A percentile compares a stretch with the other conserved stretches of the same genome.
phyloP scores from a whole-genome alignment of 1,140 invertebrate genomes.

The Solenopsis invicta region DNA sequence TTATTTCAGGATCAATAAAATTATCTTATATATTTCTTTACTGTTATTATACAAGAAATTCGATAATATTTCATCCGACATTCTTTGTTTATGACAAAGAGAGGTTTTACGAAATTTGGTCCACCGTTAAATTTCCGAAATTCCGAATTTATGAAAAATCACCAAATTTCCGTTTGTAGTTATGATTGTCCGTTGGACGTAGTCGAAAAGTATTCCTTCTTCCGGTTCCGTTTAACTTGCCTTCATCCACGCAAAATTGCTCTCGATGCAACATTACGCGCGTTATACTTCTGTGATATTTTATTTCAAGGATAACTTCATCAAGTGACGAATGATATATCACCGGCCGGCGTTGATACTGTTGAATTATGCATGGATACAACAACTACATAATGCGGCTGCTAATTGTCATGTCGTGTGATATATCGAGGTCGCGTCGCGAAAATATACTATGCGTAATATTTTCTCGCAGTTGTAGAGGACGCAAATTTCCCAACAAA shows the following conservation, averaged over 20 bases:
- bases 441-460: constrained; percentile 33
- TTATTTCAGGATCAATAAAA: too few relatives aligned
- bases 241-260: constrained; percentile 26
- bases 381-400: constrained; percentile 58
- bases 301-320: constrained; percentile 52
- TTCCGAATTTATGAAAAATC: too few relatives aligned
- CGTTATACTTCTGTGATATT: not conserved
- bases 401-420: constrained; percentile 54
- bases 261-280: not conserved
- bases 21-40: not conserved
- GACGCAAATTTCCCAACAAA: not conserved
- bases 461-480: constrained; percentile 37
- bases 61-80: not conserved
- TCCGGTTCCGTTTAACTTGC: constrained; percentile 18
- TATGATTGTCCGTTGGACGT: not conserved
- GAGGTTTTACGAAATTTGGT: not conserved
- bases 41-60: not conserved
- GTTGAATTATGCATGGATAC: constrained; percentile 57
- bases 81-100: not conserved
- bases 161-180: not conserved
- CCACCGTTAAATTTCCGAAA: too few relatives aligned
- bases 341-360: constrained; percentile 35
- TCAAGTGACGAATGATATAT: constrained; percentile 61
- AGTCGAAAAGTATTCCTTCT: constrained; percentile 16
- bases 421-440: constrained; percentile 39